phyloP scores from a whole-genome alignment of 2,888 invertebrate species.

The Hyposoter didymator region DNA sequence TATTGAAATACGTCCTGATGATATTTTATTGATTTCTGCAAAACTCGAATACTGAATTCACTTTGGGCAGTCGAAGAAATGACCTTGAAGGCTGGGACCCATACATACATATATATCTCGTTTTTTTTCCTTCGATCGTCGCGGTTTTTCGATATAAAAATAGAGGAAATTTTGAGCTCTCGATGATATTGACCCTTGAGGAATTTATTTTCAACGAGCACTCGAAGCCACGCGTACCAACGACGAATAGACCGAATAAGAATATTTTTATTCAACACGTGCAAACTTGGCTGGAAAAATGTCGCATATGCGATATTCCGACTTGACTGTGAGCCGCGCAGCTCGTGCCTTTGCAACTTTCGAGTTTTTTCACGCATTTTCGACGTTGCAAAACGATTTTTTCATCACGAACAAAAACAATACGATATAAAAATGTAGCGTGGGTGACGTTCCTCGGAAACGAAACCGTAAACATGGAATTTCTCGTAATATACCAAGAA shows the following conservation, averaged over 20 bases:
- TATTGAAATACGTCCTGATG: background rate
- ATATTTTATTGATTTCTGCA: background rate
- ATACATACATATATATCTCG: too few species aligned
- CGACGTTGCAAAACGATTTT: too few species aligned
- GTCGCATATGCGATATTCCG: background rate
- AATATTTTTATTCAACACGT: slow-evolving; percentile 7
- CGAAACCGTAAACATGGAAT: too few species aligned
- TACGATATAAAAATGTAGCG: too few species aligned
- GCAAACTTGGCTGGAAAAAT: background rate
- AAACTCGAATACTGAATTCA: background rate
- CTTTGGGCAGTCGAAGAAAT: background rate
- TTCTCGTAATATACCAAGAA: too few species aligned
- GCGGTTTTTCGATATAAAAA: background rate
- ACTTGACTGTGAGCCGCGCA: background rate
- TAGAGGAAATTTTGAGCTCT: slow-evolving; percentile 3
- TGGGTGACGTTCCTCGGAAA: too few species aligned
- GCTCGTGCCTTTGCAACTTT: background rate
- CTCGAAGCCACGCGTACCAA: slow-evolving; percentile 20
- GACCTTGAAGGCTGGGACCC: background rate
- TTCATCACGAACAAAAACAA: too few species aligned
- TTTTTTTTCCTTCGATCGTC: background rate
- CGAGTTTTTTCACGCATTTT: too few species aligned
- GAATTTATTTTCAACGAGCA: slow-evolving; percentile 25
- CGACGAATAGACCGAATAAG: background rate
- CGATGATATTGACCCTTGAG: slow-evolving; percentile 30